Conservation (phyloP, 2,113 vertebrate species). For the Ariopsis seemanni region DNA sequence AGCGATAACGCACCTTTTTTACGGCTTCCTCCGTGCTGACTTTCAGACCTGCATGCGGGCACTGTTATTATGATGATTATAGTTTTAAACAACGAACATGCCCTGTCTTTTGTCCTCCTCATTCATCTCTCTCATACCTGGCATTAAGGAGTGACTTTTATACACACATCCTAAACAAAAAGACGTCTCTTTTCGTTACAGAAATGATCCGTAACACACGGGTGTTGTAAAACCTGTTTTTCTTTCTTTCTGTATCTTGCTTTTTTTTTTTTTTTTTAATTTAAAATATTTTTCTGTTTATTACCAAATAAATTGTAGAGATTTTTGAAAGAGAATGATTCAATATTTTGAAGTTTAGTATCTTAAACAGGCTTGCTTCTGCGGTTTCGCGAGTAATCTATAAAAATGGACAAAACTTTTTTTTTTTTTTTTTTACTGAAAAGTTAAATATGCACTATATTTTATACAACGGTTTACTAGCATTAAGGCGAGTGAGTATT, state of each 20-base stretch:
- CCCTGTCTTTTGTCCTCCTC: neutral
- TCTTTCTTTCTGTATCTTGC: neutral
- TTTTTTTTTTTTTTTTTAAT: neutral
- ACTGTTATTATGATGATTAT: too few relatives aligned
- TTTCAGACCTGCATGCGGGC: neutral
- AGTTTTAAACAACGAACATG: neutral
- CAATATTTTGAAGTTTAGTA: neutral
- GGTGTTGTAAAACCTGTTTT: neutral
- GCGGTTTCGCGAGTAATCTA: neutral
- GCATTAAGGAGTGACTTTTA: slow-evolving; percentile 1
- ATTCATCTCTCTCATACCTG: neutral
- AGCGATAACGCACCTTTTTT: neutral
- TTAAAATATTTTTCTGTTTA: neutral
- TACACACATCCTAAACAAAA: neutral
- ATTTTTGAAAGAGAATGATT: neutral
- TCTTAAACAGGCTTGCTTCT: neutral
- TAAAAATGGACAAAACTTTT: neutral
- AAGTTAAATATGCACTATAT: neutral
- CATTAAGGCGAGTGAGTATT: neutral
- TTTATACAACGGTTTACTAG: neutral
- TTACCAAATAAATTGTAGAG: neutral
- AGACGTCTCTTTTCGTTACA: slow-evolving; percentile 13
- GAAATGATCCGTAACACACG: neutral
- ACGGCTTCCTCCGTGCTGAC: neutral
- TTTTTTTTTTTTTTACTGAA: neutral